Conservation (phyloP, 2,888 invertebrate genomes). For the Acleris literana region DNA sequence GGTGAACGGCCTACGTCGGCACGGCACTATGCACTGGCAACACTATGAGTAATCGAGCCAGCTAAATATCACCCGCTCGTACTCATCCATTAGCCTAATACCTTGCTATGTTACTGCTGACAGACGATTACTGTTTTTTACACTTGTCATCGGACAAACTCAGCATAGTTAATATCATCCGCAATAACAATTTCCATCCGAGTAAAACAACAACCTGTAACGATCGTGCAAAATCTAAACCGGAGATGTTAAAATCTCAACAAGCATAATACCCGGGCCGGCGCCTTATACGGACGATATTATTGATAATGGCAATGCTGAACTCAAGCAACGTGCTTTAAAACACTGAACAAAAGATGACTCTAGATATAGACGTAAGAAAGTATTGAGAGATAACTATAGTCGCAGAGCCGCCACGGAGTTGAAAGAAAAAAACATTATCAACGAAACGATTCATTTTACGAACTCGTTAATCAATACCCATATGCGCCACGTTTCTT, state of each 20-base stretch:
- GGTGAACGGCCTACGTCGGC: conserved; percentile 53
- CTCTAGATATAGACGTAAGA: conserved; percentile 37
- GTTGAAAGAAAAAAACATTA: conserved; percentile 25
- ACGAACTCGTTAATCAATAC: conserved; percentile 47
- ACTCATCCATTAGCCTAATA: conserved; percentile 6
- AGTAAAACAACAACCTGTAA: conserved; percentile 10
- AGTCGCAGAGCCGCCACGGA: background rate
- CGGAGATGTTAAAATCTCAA: conserved; percentile 8
- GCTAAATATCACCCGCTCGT: conserved; percentile 9
- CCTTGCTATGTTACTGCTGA: background rate
- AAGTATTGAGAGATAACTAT: conserved; percentile 10
- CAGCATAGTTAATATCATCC: background rate
- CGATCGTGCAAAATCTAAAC: conserved; percentile 31
- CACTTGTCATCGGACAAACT: background rate
- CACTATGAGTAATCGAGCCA: conserved; percentile 12
- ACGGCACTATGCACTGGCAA: conserved; percentile 16
- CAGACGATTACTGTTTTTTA: background rate
- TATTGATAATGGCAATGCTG: conserved; percentile 56
- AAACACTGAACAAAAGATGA: conserved; percentile 40
- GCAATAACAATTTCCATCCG: conserved; percentile 21
- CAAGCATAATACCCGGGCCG: conserved; percentile 46
- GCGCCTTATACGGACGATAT: conserved; percentile 47
- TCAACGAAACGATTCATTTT: conserved; percentile 46
- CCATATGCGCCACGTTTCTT: conserved; percentile 46
- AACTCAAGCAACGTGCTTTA: conserved; percentile 44